phyloP scores from a whole-genome alignment of 2,797 vertebrate species.

The Melanotaenia nigrans region DNA sequence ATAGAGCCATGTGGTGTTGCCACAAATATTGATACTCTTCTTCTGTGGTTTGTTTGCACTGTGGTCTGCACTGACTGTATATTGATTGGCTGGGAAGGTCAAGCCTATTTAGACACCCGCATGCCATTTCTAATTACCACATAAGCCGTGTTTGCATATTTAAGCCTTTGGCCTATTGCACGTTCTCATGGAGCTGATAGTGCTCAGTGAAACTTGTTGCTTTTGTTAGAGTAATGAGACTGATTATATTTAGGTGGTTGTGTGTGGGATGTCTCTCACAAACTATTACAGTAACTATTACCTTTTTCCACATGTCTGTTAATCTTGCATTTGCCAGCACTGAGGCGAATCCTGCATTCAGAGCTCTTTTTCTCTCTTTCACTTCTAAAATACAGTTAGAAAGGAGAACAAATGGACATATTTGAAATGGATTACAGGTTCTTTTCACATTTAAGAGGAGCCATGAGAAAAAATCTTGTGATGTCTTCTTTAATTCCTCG shows the following conservation, averaged over 20 bases:
- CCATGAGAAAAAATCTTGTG: neutral
- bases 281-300: neutral
- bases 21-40: slow-evolving; percentile 14
- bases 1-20: slow-evolving; percentile 2
- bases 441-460: neutral
- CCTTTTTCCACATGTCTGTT: slow-evolving; percentile 15
- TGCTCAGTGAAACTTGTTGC: slow-evolving; percentile 5
- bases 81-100: slow-evolving; percentile 25
- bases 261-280: neutral
- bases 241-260: slow-evolving; percentile 8
- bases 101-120: slow-evolving; percentile 31
- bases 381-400: slow-evolving; percentile 17
- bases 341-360: neutral
- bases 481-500: neutral
- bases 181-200: slow-evolving; percentile 22
- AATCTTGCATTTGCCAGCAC: slow-evolving; percentile 8
- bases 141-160: slow-evolving; percentile 32
- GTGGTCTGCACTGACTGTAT: slow-evolving; percentile 12
- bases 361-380: slow-evolving; percentile 9
- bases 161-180: slow-evolving; percentile 21
- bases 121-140: slow-evolving; percentile 31
- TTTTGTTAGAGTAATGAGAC: slow-evolving; percentile 18
- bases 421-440: neutral
- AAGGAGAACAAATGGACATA: neutral
- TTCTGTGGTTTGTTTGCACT: slow-evolving; percentile 6